Evolutionary conservation across 2,888 invertebrate genomes (phyloP).

Genomic region (Epinotia bilunana): DNA sequence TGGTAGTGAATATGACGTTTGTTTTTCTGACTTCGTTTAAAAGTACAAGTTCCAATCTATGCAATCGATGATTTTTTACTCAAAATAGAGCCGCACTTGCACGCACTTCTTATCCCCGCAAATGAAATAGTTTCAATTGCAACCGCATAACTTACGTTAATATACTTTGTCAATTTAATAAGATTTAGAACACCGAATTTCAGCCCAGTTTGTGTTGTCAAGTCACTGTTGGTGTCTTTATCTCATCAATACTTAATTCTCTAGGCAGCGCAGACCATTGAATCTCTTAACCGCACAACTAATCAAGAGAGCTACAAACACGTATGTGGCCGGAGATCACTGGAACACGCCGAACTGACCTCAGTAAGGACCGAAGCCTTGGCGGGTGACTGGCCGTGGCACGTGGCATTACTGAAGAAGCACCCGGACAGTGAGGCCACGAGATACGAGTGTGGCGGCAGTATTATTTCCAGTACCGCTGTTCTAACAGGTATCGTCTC

Average conservation of each 20-base stretch:
- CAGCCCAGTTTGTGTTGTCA: background rate
- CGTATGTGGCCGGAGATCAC: conserved; percentile 68
- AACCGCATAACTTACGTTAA: too few species aligned
- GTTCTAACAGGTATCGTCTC: conserved; percentile 69
- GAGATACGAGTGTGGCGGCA: conserved; percentile 73
- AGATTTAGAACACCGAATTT: background rate
- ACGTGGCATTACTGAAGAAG: conserved; percentile 68
- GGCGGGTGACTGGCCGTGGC: conserved; percentile 80
- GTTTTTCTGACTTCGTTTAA: background rate
- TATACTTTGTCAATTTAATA: background rate
- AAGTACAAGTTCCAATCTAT: background rate
- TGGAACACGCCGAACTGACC: conserved; percentile 69
- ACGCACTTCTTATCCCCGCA: background rate
- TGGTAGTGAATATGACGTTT: too few species aligned
- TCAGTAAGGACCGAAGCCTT: conserved; percentile 66
- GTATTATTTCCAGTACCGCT: conserved; percentile 73
- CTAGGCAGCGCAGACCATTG: conserved; percentile 60
- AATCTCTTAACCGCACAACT: conserved; percentile 59
- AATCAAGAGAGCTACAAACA: conserved; percentile 56
- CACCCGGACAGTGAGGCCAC: conserved; percentile 49
- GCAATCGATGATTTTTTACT: background rate
- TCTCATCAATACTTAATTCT: conserved; percentile 44
- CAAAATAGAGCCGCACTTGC: too few species aligned
- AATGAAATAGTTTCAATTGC: background rate
- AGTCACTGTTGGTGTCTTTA: background rate